These are phyloP conservation scores for Rhagophthalmus giganteus DNA, from an alignment of 2,888 invertebrate species.

Conservation along the genomic window DNA sequence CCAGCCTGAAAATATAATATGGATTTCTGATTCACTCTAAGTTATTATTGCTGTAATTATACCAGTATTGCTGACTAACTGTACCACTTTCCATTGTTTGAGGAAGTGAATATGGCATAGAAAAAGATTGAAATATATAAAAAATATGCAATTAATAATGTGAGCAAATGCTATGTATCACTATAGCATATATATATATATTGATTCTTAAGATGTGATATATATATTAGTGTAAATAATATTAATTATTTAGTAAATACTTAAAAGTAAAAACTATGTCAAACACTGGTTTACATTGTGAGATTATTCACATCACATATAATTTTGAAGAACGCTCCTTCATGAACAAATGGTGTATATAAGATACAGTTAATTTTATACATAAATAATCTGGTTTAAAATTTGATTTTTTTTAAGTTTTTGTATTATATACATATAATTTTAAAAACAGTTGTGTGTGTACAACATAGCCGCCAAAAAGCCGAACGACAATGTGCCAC, in stretches of 20 bases:
- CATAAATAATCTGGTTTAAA: constrained; percentile 55
- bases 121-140: constrained; percentile 21
- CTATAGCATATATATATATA: constrained; percentile 25
- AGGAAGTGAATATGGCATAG: constrained; percentile 11
- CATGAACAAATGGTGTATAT: constrained; percentile 46
- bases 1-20: too few relatives aligned
- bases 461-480: constrained; percentile 38
- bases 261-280: constrained; percentile 38
- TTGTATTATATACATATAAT: constrained; percentile 57
- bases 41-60: too few relatives aligned
- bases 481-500: constrained; percentile 39
- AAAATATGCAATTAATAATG: constrained; percentile 50
- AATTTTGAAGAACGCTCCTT: constrained; percentile 53
- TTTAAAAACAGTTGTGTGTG: constrained; percentile 54
- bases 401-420: constrained; percentile 51
- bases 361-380: constrained; percentile 55
- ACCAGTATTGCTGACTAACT: too few relatives aligned
- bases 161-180: constrained; percentile 36
- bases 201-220: constrained; percentile 24
- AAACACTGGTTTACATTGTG: constrained; percentile 47
- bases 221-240: constrained; percentile 43
- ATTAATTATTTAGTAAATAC: constrained; percentile 51
- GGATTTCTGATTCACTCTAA: too few relatives aligned
- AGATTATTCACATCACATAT: constrained; percentile 57
- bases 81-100: too few relatives aligned